These are phyloP conservation scores for Linyphia triangularis DNA, from an alignment of 2,888 invertebrate species.

Conservation along the genomic window DNA sequence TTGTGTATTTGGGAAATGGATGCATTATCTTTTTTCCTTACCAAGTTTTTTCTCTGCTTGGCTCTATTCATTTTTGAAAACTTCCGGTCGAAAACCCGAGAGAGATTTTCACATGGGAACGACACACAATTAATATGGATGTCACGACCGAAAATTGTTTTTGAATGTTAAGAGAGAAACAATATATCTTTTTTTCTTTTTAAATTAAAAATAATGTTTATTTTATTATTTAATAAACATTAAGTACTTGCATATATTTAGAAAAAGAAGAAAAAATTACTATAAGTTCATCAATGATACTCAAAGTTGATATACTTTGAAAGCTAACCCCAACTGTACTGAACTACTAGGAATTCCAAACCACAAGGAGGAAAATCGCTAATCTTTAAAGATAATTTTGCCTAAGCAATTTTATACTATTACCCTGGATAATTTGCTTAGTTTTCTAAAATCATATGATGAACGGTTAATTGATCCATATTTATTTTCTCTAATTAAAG, in stretches of 20 bases:
- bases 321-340: no score
- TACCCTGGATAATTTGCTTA: no score
- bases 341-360: no score
- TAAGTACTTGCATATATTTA: constrained; percentile 34
- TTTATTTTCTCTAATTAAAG: no score
- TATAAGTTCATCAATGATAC: constrained; percentile 31
- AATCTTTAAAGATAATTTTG: no score
- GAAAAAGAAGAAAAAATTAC: constrained; percentile 19
- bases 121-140: constrained; percentile 63
- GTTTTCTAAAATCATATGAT: no score
- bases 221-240: background rate
- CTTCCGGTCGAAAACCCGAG: constrained; percentile 29
- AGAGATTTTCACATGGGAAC: constrained; percentile 46
- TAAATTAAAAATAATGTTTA: background rate
- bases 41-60: background rate
- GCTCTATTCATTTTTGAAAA: constrained; percentile 38
- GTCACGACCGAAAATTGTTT: constrained; percentile 51
- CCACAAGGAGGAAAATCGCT: no score
- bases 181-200: background rate
- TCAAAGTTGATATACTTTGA: constrained; percentile 42
- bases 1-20: constrained; percentile 55
- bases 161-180: constrained; percentile 42
- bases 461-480: no score
- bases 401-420: no score
- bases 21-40: constrained; percentile 42